Evolutionary conservation across 2,113 vertebrate species (phyloP), one percentile per base, ranked within the genome.

Genomic region (Cromileptes altivelis): DNA sequence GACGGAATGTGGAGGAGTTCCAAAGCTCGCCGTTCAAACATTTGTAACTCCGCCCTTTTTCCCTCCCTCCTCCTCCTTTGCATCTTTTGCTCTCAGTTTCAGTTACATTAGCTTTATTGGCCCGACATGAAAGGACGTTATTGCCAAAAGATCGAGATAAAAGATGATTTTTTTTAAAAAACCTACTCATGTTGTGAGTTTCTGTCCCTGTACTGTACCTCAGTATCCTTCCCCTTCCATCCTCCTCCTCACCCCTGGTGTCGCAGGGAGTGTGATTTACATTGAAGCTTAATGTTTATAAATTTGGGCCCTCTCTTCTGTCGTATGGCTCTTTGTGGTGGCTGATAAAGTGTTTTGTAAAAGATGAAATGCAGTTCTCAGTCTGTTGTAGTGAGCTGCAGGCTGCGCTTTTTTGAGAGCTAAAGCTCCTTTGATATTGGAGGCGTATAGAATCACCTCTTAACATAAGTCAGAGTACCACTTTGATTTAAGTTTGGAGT

Each of bases 1-100:
- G 77, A 70, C 84, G 88, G 90, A 93, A 89, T 85, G 88, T 84
- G 82, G 88, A 92, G 81, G 81, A 67, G 63, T 82, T 87, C 93
- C 85, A 93, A 72, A 61, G 19, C 76, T 85, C 33, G 37, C 60
- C n/a, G 62, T 70, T 82, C 65, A 42, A 89, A 86, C 42, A 17
- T 56, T 82, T 52, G 6, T 61, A 53, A 61, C 61, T 53, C 64
- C 65, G 2, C 88, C 73, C 30, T 69, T 55, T 55, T 10, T 42
- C 25, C 40, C 70, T 45, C 60, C 76, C 15, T 62, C 18, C 42
- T 45, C 42, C 42, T 12, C 11, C 58, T 73, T 37, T 73, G 50
- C 25, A 15, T 71, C 49, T 21, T 21, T 78, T 63, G 53, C 50
- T 77, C 79, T 75, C 70, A 23, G 0, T 82, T 80, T 78, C 50